These are phyloP conservation scores for Nemopilema nomurai DNA, from an alignment of 30 jellyfish, hydroid and myxozoan genomes.

Conservation along the genomic window DNA sequence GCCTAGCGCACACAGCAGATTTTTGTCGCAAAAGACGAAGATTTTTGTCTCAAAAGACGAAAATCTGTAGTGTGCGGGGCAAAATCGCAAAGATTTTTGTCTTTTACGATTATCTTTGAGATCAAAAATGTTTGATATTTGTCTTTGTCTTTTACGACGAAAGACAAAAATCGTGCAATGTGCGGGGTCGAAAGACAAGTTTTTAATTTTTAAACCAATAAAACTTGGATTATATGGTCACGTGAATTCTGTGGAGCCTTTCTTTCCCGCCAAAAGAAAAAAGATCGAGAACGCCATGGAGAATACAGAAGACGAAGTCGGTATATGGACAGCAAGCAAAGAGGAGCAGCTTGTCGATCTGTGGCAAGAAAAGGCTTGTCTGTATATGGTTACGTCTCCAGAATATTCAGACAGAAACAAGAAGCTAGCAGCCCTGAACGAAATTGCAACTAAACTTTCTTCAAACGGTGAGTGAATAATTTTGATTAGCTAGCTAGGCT, in stretches of 20 bases:
- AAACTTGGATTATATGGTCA: too few relatives aligned
- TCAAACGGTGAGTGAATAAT: not conserved
- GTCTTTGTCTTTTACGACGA: constrained; percentile 1
- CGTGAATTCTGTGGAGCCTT: too few relatives aligned
- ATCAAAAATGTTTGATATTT: too few relatives aligned
- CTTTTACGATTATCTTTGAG: constrained; percentile 12
- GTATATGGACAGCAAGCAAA: constrained; percentile 1
- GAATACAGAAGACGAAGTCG: not conserved
- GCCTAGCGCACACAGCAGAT: too few relatives aligned
- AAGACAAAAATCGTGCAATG: too few relatives aligned
- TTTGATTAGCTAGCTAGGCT: not conserved
- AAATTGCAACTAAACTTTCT: not conserved
- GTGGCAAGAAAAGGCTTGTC: constrained; percentile 35
- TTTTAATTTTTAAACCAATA: too few relatives aligned
- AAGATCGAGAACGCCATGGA: not conserved
- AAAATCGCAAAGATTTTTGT: not conserved
- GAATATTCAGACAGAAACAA: constrained; percentile 14
- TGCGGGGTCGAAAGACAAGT: too few relatives aligned
- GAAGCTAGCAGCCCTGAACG: constrained; percentile 9
- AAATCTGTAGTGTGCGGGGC: constrained; percentile 9
- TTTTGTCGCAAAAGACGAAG: too few relatives aligned
- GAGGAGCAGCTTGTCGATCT: constrained; percentile 15
- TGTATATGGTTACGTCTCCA: not conserved
- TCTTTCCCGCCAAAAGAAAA: not conserved
- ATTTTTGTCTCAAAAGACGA: constrained; percentile 39